A percentile compares a stretch with the other conserved stretches of the same genome.
Conservation (phyloP, 1,140 invertebrate genomes). For the Macrobrachium nipponense region DNA sequence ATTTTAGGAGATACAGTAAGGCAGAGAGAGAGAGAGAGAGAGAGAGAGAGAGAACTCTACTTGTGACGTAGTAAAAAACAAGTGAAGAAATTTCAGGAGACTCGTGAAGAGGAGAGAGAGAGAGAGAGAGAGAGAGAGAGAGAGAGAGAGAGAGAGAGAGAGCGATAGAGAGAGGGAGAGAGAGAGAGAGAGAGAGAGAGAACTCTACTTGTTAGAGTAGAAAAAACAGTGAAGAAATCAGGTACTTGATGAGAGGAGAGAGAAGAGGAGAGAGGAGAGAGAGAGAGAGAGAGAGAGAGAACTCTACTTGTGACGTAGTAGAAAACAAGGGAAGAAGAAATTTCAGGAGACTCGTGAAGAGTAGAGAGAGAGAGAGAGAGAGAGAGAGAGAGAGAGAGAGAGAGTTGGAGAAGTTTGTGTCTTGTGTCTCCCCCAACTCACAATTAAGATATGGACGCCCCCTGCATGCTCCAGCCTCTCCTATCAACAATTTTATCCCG, state of each 20-base stretch:
- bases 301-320: neutral
- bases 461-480: slow-evolving; percentile 36
- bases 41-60: neutral
- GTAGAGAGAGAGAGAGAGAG: neutral
- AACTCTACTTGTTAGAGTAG: neutral
- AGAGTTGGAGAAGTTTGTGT: neutral
- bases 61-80: neutral
- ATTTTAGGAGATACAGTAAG: neutral
- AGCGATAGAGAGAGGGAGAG: neutral
- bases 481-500: neutral
- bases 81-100: neutral
- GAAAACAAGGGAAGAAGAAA: neutral
- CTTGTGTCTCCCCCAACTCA: neutral
- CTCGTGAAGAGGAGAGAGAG: neutral
- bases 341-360: neutral
- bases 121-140: neutral
- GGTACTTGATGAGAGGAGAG: neutral
- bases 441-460: slow-evolving; percentile 52
- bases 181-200: slow-evolving; percentile 6
- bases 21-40: neutral
- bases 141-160: neutral
- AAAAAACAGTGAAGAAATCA: neutral
- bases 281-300: slow-evolving; percentile 5
- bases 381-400: neutral
- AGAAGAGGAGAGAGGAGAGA: neutral